These are phyloP conservation scores for Nomada goodeniana DNA, from an alignment of 2,888 invertebrate species.

Conservation along the genomic window DNA sequence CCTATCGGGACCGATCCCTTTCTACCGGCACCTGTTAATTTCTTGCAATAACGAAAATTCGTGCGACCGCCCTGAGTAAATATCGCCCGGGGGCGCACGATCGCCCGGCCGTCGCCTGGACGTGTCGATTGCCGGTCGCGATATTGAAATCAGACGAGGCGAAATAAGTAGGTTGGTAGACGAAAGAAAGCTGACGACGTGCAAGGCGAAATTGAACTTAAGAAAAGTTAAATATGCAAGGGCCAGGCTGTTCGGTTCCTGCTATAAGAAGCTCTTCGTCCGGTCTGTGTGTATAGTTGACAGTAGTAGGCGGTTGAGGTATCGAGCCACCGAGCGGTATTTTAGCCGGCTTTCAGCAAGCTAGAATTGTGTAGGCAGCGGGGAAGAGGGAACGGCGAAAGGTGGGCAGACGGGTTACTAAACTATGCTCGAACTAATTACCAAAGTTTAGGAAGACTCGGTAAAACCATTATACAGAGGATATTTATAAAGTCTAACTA, in stretches of 20 bases:
- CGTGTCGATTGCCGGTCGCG: background rate
- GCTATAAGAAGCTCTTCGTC: background rate
- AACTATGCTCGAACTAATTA: conserved; percentile 72
- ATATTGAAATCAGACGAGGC: conserved; percentile 3
- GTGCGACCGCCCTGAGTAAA: background rate
- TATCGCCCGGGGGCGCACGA: conserved; percentile 9
- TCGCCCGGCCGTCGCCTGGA: background rate
- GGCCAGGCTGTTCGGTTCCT: no score
- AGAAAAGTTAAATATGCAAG: background rate
- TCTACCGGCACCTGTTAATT: conserved; percentile 43
- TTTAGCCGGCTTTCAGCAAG: conserved; percentile 30
- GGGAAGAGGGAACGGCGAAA: conserved; percentile 48
- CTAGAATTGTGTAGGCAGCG: conserved; percentile 27
- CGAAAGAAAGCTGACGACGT: background rate
- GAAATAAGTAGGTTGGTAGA: background rate
- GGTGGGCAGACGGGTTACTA: conserved; percentile 51
- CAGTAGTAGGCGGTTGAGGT: conserved; percentile 9
- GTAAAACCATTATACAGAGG: conserved; percentile 67
- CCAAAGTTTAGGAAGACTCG: conserved; percentile 59
- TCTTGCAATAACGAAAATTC: conserved; percentile 47
- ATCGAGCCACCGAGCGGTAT: conserved; percentile 35
- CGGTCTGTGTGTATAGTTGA: background rate
- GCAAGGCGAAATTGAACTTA: background rate
- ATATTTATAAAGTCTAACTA: conserved; percentile 66
- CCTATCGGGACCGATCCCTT: conserved; percentile 1